Conservation (phyloP, 2,888 invertebrate genomes). For the Scaptomyza reducta region DNA sequence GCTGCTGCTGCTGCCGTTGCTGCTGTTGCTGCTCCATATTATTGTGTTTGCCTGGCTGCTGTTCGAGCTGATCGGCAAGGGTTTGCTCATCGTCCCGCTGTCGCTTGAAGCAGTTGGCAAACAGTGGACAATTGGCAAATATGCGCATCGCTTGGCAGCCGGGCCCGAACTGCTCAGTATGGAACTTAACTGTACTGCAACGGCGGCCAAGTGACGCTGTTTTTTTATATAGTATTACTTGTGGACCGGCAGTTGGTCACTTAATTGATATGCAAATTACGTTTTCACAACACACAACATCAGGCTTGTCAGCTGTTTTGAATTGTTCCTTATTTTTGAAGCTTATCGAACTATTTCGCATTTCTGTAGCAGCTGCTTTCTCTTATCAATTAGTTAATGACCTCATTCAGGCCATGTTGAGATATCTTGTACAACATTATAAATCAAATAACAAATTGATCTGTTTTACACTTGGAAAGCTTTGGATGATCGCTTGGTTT, state of each 20-base stretch:
- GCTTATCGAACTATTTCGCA: slow-evolving; percentile 41
- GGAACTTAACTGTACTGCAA: neutral
- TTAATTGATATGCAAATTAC: slow-evolving; percentile 41
- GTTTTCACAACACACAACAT: slow-evolving; percentile 2
- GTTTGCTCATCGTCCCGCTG: slow-evolving; percentile 50
- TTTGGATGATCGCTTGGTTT: neutral
- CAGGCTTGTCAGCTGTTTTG: slow-evolving; percentile 46
- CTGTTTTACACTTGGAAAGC: no score
- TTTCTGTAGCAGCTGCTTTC: slow-evolving; percentile 1
- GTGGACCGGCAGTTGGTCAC: slow-evolving; percentile 11
- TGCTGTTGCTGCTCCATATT: slow-evolving; percentile 3
- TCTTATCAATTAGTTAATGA: neutral
- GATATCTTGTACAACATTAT: no score
- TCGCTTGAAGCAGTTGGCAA: slow-evolving; percentile 38
- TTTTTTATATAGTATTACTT: slow-evolving; percentile 22
- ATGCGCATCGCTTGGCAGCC: slow-evolving; percentile 45
- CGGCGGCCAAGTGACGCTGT: slow-evolving; percentile 2
- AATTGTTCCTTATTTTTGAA: neutral
- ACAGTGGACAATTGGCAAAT: slow-evolving; percentile 45
- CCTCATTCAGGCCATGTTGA: neutral
- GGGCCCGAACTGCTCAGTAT: slow-evolving; percentile 7
- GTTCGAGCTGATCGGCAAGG: slow-evolving; percentile 42
- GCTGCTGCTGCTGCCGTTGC: neutral
- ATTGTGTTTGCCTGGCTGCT: slow-evolving; percentile 14
- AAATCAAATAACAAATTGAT: no score